Evolutionary conservation across 2,113 vertebrate species (phyloP), one percentile per base, ranked within the genome.

Genomic region (Rhynchomys soricoides): DNA sequence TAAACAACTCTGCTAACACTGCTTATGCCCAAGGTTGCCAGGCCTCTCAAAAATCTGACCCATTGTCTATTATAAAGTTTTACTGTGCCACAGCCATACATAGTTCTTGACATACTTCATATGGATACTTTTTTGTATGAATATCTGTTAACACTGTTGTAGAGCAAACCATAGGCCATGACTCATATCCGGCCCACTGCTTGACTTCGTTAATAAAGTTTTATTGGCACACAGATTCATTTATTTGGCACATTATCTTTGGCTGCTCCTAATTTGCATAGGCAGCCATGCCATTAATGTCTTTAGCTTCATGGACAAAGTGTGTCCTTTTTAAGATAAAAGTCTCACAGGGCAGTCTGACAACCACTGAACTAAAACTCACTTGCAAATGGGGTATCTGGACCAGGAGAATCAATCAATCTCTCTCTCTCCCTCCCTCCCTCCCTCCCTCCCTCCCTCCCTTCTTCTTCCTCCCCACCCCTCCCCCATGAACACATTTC

Each of bases 201-300:
- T 24, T 92, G 31, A 52, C 96, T 92, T 93, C 75, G 73, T 90
- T 88, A 91, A 95, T 96, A 96, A 97, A 95, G 94, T 70, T 97
- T 92, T 96, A 82, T 94, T 73, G 52, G 66, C 64, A 92, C 64
- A 82, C 37, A 87, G 31, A 31, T 29, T 70, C 9, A 16, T 17
- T 3, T 86, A 21, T 93, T 86, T 48, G 45, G 43, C 22, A 1
- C 29, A 34, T 17, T 89, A 85, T 62, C 79, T 13, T 0, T 55
- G 59, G 40, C 89, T 81, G 15, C 40, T 59, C 17, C 40, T 11
- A 11, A 24, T 24, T 59, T 77, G 26, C 22, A 79, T 15, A 59
- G 40, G 15, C 26, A 4, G 0, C 57, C 77, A 17, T 22, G 29
- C 13, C 77, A 9, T 50, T 45, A 57, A 21, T 24, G 31, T 15